Conservation (phyloP, 2,113 vertebrate species). For the Hippocampus barbouri region DNA sequence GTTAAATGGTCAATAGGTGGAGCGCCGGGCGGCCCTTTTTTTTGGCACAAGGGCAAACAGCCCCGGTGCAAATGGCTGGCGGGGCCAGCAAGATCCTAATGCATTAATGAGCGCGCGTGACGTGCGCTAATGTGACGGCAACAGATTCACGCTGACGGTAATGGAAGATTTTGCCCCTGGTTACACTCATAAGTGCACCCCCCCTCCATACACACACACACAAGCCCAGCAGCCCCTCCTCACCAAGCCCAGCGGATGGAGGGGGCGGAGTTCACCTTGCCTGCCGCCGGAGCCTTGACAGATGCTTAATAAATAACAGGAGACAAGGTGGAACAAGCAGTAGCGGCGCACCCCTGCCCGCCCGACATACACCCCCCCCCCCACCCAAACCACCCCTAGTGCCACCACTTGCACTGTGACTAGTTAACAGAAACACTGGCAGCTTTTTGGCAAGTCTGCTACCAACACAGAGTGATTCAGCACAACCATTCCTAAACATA, state of each 20-base stretch:
- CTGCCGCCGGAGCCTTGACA: constrained; percentile 74
- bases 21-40: constrained; percentile 51
- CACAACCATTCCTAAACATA: background rate
- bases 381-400: background rate
- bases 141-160: constrained; percentile 88
- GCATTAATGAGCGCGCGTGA: constrained; percentile 82
- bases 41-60: constrained; percentile 62
- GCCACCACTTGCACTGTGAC: constrained; percentile 31
- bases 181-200: constrained; percentile 62
- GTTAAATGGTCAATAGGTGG: constrained; percentile 65
- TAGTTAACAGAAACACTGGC: constrained; percentile 23
- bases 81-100: constrained; percentile 72
- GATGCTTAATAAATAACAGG: constrained; percentile 79
- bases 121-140: constrained; percentile 75
- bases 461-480: constrained; percentile 3
- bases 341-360: constrained; percentile 9
- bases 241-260: constrained; percentile 18
- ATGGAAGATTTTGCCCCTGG: constrained; percentile 91
- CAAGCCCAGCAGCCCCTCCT: background rate
- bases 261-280: constrained; percentile 57
- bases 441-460: constrained; percentile 58
- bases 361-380: background rate
- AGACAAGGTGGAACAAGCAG: constrained; percentile 81
- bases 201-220: background rate
- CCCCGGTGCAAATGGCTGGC: constrained; percentile 72